These are phyloP conservation scores for Pseudochirops cupreus DNA, from an alignment of 2,797 vertebrate genomes.

Conservation along the genomic window DNA sequence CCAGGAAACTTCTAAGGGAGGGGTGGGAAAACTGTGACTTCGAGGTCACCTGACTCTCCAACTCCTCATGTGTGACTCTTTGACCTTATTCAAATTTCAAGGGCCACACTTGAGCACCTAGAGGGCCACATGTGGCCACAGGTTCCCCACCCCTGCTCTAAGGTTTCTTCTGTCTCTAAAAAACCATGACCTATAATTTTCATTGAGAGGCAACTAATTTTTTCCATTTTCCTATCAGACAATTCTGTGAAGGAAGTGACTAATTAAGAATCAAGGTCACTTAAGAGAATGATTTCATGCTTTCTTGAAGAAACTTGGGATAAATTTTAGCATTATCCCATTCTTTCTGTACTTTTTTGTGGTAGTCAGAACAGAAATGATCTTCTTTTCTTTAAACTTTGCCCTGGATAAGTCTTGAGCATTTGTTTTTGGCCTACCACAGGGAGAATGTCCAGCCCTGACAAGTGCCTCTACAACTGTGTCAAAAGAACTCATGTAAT, in stretches of 20 bases:
- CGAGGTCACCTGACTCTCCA: no score
- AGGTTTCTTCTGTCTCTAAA: not conserved
- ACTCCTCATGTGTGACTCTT: no score
- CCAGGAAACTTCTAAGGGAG: not conserved
- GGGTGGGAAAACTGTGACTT: no score
- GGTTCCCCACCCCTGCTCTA: not conserved
- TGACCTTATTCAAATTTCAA: no score
- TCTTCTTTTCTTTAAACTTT: not conserved
- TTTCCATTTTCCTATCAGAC: not conserved
- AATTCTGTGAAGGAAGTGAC: not conserved
- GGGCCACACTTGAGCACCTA: no score
- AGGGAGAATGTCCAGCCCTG: not conserved
- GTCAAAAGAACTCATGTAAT: not conserved
- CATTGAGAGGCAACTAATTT: not conserved
- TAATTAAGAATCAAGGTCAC: not conserved
- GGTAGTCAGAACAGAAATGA: not conserved
- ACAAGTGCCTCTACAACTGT: not conserved
- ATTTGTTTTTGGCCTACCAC: not conserved
- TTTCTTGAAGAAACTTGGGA: not conserved
- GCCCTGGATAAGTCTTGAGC: not conserved
- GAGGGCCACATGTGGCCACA: no score
- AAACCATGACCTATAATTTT: not conserved
- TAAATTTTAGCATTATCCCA: not conserved
- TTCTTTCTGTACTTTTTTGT: not conserved
- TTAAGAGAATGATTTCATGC: not conserved